Evolutionary conservation across 1,140 invertebrate genomes (phyloP), one percentile per base, ranked within the genome.

Genomic region (Trichoplusia ni): DNA sequence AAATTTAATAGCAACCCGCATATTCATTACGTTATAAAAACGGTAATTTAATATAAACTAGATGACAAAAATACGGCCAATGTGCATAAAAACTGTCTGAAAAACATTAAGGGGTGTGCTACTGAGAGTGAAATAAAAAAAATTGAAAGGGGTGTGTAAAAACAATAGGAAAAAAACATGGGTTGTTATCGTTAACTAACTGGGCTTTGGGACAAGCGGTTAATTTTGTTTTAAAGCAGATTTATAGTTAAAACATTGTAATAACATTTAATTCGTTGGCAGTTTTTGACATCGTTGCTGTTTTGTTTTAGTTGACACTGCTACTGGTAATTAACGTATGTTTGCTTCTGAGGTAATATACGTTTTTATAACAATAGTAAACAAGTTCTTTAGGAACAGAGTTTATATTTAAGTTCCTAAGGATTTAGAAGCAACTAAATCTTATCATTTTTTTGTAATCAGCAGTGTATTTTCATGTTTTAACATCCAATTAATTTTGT

Each of bases 41-140:
- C 80, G 67, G 80, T 89, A 89, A 89, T 87, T 87, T 86, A 88
- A 88, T 89, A 90, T 87, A 90, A 88, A 86, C 80, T 81, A 85
- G 78, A 86, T 73, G 81, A 86, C 81, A 85, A 76, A 79, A 88
- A 88, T 88, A 80, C 71, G 67, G 84, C 82, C 75, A 90, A 84
- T 87, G 73, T 74, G 64, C 64, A 79, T 71, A 84, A 88, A 86
- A 89, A 86, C 51, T 62, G 42, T 25, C 60, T 64, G 47, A 81
- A 82, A 89, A 78, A 82, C 79, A 79, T 67, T 58, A 25, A 67
- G 23, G 44, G 64, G 71, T 71, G 73, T 67, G 74, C 77, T 81
- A 76, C 75, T 73, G 79, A 38, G 40, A 64, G 21, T 56, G 19
- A 64, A 56, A 47, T 31, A 51, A 77, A 76, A 76, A 86, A 86